Evolutionary conservation across 1,140 invertebrate species (phyloP).

Genomic region (Apocrypta bakeri): DNA sequence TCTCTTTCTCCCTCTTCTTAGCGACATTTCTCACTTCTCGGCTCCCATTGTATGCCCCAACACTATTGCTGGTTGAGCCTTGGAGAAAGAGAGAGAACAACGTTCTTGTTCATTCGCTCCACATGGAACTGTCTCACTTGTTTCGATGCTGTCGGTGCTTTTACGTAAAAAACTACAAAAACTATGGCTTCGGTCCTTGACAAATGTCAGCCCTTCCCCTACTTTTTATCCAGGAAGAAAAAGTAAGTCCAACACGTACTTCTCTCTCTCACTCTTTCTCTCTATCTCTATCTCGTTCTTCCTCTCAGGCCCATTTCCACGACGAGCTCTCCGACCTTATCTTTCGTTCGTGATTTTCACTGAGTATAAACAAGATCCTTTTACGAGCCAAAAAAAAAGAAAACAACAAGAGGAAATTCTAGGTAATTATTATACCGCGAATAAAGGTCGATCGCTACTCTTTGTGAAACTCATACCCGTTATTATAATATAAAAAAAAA

Average conservation of each 20-base stretch:
- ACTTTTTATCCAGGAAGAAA: background rate
- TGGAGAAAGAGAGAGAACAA: background rate
- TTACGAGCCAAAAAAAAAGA: background rate
- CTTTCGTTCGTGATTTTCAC: conserved; percentile 19
- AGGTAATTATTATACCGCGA: background rate
- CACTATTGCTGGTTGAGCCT: background rate
- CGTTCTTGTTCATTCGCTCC: conserved; percentile 30
- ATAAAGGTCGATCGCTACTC: background rate
- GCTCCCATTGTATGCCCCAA: conserved; percentile 39
- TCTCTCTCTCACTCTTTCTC: background rate
- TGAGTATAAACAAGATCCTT: background rate
- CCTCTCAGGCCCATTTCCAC: background rate
- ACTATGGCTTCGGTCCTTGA: background rate
- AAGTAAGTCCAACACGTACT: conserved; percentile 13
- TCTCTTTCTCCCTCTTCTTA: background rate
- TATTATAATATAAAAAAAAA: background rate
- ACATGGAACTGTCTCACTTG: background rate
- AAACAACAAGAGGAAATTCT: background rate
- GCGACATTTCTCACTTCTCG: conserved; percentile 40
- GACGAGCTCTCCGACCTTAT: background rate
- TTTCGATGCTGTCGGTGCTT: background rate
- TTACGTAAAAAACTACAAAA: conserved; percentile 24
- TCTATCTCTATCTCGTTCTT: too few relatives aligned
- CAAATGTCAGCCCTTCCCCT: conserved; percentile 14
- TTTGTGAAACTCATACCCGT: background rate